Base-by-base conservation (phyloP, 1,140 invertebrate species). In the Chironomus tepperi region DNA sequence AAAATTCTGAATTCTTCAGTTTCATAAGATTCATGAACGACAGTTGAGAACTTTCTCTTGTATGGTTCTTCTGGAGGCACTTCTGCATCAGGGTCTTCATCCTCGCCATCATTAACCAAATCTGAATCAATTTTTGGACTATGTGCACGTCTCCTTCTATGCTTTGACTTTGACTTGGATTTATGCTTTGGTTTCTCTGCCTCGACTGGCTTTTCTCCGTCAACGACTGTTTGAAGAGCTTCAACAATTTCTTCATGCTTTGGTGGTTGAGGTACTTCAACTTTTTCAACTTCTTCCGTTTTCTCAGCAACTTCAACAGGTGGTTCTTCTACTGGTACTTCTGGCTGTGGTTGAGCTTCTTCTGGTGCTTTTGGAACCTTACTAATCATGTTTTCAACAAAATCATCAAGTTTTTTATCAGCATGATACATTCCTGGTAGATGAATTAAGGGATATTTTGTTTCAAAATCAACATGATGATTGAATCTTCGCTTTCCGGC, bases 401-500 rank as follows among this genome's bases (percentile, higher is more conserved):
- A 70, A 70, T 70, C 65, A 7, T 70, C 65, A 15, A 70, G 18
- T 19, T 70, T 70, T 6, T 70, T 70, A 19, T 70, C 65, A 70
- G 65, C 65, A 70, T 70, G 65, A 70, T 70, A 70, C 65, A 70
- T 70, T 70, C 65, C 65, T 3, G 65, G 65, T 19, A 70, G 19
- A 70, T 70, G 65, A 70, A 70, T 70, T 2, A 19, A 16, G 3
- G 65, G 65, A 70, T 70, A 70, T 70, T 70, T 70, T 19, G 65
- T 70, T 9, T 19, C 16, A 70, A 93, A 91, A 73, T 88, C 85
- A 67, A 94, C 88, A 72, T 87, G 83, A 77, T 91, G 88, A 16
- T 86, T 86, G 73, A 91, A 90, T 77, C 93, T 88, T 77, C 93
- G 90, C 43, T 85, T 87, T 83, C 88, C 87, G 47, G 87, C 84